A percentile compares a stretch with the other conserved stretches of the same genome.
These are phyloP conservation scores for Crotophaga sulcirostris DNA, from an alignment of 2,113 vertebrate genomes.

Conservation along the genomic window DNA sequence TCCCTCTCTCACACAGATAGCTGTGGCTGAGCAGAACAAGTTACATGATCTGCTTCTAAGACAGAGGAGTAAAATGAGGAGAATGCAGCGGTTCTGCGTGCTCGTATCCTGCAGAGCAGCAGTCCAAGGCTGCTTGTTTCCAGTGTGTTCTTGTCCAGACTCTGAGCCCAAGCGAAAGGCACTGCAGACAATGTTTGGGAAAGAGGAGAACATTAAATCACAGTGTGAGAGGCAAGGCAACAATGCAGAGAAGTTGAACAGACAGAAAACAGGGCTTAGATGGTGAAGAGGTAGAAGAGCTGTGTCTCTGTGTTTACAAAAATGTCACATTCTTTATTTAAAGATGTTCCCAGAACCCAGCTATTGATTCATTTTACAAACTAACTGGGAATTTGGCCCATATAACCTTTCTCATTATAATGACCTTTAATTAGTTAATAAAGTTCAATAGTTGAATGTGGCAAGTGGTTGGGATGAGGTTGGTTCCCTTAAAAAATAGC, in stretches of 20 bases:
- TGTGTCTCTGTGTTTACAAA: background rate
- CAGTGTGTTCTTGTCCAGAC: background rate
- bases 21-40: background rate
- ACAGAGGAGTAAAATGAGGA: accelerated
- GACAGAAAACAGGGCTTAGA: background rate
- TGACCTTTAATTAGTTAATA: background rate
- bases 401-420: background rate
- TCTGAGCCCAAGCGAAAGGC: background rate
- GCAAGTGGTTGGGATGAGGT: background rate
- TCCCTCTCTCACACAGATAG: background rate
- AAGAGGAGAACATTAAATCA: background rate
- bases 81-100: background rate
- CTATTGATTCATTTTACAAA: background rate
- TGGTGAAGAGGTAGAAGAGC: background rate
- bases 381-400: background rate
- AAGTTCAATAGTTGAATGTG: background rate
- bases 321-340: background rate
- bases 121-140: background rate
- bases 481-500: background rate
- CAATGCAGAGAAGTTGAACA: background rate
- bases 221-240: background rate
- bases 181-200: background rate
- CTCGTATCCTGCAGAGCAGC: background rate
- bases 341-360: background rate
- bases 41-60: background rate